Percentiles rank a stretch among this genome's conserved stretches.
phyloP scores from a whole-genome alignment of 2,888 invertebrate genomes.

The Papilio elwesi region DNA sequence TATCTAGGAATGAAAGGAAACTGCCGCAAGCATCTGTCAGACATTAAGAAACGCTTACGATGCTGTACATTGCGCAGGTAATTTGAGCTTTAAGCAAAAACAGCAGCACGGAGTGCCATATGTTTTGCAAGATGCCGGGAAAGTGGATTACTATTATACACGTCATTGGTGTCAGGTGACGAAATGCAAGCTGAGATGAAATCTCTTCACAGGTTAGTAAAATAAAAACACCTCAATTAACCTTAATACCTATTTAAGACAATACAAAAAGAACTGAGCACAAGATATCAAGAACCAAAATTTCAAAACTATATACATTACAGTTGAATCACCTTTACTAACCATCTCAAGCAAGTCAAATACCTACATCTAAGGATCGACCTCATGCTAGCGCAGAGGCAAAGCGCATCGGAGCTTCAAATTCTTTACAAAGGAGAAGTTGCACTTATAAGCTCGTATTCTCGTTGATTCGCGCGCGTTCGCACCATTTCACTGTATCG shows the following conservation, averaged over 20 bases:
- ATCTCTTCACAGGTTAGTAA: background rate
- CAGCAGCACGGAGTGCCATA: constrained; percentile 36
- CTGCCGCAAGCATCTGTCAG: background rate
- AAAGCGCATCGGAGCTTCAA: no score
- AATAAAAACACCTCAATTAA: background rate
- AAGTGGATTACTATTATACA: constrained; percentile 7
- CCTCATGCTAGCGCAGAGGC: no score
- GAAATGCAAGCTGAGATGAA: constrained; percentile 1
- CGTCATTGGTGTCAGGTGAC: constrained; percentile 2
- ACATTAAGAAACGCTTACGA: constrained; percentile 3
- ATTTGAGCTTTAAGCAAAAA: constrained; percentile 43
- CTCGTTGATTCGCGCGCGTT: no score
- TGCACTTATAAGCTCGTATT: no score
- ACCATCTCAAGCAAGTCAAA: background rate
- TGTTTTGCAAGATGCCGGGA: constrained; percentile 18
- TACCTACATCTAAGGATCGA: no score
- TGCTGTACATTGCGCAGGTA: constrained; percentile 40
- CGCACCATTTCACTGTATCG: no score
- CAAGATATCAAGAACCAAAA: no score
- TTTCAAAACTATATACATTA: background rate
- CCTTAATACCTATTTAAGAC: background rate
- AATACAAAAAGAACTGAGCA: no score
- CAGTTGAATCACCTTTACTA: background rate
- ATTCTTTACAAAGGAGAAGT: no score
- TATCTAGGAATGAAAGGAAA: background rate